Percentiles rank a stretch among this genome's conserved stretches.
Evolutionary conservation across 2,797 vertebrate genomes (phyloP).

Genomic region (Muscicapa striata): DNA sequence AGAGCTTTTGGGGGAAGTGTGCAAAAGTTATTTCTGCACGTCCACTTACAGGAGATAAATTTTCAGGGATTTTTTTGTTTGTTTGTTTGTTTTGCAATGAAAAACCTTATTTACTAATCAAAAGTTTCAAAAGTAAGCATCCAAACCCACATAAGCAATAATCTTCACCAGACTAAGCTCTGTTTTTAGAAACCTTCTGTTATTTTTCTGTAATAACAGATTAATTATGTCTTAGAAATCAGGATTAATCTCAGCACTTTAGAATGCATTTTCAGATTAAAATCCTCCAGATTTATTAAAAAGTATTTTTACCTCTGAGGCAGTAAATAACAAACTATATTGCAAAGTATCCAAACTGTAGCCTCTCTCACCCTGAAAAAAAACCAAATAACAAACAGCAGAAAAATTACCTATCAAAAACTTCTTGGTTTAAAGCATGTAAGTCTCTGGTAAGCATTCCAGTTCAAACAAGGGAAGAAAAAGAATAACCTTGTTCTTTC

Average conservation of each 20-base stretch:
- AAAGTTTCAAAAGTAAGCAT: neutral
- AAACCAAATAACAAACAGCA: neutral
- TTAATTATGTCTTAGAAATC: neutral
- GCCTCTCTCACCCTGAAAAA: neutral
- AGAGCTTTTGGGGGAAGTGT: neutral
- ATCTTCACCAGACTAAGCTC: neutral
- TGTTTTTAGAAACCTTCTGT: neutral
- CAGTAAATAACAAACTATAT: neutral
- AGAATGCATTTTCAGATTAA: neutral
- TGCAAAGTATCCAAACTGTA: neutral
- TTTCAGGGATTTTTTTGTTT: neutral
- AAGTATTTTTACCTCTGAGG: neutral
- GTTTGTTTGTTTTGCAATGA: neutral
- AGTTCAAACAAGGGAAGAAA: neutral
- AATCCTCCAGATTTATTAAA: neutral
- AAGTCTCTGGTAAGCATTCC: neutral
- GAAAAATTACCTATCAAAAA: neutral
- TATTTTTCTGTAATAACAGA: neutral
- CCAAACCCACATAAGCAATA: neutral
- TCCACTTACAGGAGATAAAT: neutral
- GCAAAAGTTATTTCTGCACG: neutral
- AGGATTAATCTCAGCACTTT: neutral
- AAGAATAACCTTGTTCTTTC: neutral
- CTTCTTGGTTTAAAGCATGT: neutral
- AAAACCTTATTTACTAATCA: neutral